Base-by-base conservation (phyloP, 1,140 invertebrate genomes). In the Caerostris darwini region DNA sequence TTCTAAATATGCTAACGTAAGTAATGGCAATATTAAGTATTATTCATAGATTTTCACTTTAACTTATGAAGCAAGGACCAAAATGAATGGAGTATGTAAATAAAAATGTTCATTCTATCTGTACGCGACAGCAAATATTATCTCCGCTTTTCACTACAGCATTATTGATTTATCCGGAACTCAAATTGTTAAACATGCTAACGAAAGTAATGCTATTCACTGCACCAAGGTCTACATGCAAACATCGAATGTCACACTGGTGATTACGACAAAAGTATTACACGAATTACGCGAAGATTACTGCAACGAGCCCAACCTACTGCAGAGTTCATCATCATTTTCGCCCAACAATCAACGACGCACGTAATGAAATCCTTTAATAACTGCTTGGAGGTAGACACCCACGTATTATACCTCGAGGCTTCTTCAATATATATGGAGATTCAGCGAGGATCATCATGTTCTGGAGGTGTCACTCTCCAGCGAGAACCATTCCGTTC, bases 381-480 rank as follows among this genome's bases (percentile, higher is more conserved):
- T 77, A 77, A 77, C 71, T 7, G 71, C 71, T 77, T 19, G 7
- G 53, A 77, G 19, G 71, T 50, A 77, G 71, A 10, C 4, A 53
- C 34, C 71, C 61, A 67, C 12, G 61, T 67, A 67, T 67, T 67
- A 53, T 77, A 12, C 71, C 71, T 34, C 34, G 10, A 77, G 14
- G 71, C 71, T 50, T 77, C 71, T 77, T 77, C 71, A 77, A 77
- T 77, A 77, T 77, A 77, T 77, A 77, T 77, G 71, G 71, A 77
- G 71, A 77, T 77, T 77, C 34, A 4, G 7, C 7, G 34, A 50
- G 7, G 71, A 53, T 50, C 3, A 50, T 53, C 50, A 3, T 77
- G 34, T 53, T 77, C 53, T 77, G 19, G 8, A 50, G 19, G 71
- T 77, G 71, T 77, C 71, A 77, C 53, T 77, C 50, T 77, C 10